Base-by-base conservation (phyloP, 2,113 vertebrate genomes). In the Onychostruthus taczanowskii region DNA sequence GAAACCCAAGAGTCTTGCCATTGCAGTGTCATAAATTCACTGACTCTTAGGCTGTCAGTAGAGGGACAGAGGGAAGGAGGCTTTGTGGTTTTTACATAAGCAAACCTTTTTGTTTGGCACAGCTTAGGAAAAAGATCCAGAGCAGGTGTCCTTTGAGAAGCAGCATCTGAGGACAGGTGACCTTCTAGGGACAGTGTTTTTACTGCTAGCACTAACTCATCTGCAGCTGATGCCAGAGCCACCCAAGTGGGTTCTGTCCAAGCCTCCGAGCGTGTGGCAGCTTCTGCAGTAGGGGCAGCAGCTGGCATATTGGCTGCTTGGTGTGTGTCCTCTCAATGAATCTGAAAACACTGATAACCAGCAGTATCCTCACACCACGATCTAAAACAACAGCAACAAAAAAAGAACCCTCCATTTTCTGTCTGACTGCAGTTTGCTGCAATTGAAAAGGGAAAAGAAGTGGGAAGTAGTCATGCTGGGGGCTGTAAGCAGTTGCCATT, bases 261-360 rank as follows among this genome's bases (percentile, higher is more conserved):
- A 73, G 84, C 62, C 74, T 43, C 24, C 0, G 0, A 72, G 17
- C 0, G 0, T 0, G 0, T 43, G 63, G 43, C 31, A 78, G 15
- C 18, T 86, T 59, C 72, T 2, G 5, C 0, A 3, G 76, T 7
- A 7, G 23, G 19, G 47, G 13, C 72, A 89, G 86, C 91, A 93
- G 70, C 82, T 95, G 81, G 52, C 9, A 4, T 12, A 44, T 64
- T 52, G 78, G 31, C 66, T 61, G 31, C 62, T 88, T 1, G 1
- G 50, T 39, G 46, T 14, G 0, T 23, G 35, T 41, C 49, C 72
- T 2, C n/a, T 58, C 77, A 74, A 3, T 0, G 0, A 87, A 50
- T 72, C 52, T 62, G 73, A 50, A 33, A 56, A 58, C 53, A 43
- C 28, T 0, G 1, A 27, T 67, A 68, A 47, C 62, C 61, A 85